Evolutionary conservation across 2,113 vertebrate species (phyloP), one percentile per base, ranked within the genome.

Genomic region (Serinus canaria): DNA sequence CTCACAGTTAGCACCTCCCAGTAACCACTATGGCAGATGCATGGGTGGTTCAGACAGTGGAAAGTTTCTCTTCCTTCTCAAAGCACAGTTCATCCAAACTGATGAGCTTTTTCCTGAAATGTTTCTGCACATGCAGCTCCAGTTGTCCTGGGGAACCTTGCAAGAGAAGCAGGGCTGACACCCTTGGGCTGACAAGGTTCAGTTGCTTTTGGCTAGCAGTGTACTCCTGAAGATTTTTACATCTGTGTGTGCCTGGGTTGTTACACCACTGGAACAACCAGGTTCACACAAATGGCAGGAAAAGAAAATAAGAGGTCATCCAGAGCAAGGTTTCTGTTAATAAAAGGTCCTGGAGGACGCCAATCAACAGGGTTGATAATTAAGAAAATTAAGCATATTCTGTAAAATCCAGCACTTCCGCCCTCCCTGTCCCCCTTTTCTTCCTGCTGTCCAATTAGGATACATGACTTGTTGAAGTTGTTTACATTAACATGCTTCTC

Each of bases 401-500:
- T 64, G 49, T 74, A 63, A 55, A 89, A 60, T 53, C 13, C 41
- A 94, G 30, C 41, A 43, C 25, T 63, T 72, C 12, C 5, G 15
- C 18, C 24, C 6, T 31, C 28, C 52, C 17, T 10, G 19, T 4
- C 10, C 1, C 0, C 0, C 28, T 8, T 20, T 33, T 27, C 16
- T 8, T 2, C 25, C 43, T 47, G 59, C 14, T 37, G 59, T 33
- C 35, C 92, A 72, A 77, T 81, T 93, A 69, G 50, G 59, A 92
- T 58, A 68, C 49, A 89, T 82, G 23, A 76, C 84, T 70, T 60
- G 13, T 76, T 92, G 63, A 53, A 92, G 86, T 73, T 84, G 15
- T 25, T 94, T 94, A 92, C 37, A 82, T 89, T 93, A 82, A 53
- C 44, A 67, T 64, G 53, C 90, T 89, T 76, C 83, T 90, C 21